Percentiles rank a stretch among this genome's conserved stretches.
Conservation (phyloP, 2,888 invertebrate species). For the Temnothorax rugatulus region DNA sequence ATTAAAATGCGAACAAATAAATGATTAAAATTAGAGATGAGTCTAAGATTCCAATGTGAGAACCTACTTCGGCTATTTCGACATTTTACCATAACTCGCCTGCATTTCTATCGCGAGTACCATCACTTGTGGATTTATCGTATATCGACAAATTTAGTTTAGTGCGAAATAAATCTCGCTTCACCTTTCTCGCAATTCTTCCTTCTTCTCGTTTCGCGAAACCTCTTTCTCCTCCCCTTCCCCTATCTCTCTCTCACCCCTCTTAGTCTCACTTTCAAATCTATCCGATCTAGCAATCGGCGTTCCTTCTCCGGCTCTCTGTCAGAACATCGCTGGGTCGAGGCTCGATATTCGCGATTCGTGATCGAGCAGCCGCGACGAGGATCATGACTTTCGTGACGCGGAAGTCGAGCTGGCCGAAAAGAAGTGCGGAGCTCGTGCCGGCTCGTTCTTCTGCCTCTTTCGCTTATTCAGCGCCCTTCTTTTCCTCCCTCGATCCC, state of each 20-base stretch:
- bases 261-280: background rate
- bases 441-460: conserved; percentile 49
- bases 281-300: conserved; percentile 37
- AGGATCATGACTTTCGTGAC: conserved; percentile 76
- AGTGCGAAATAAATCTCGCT: conserved; percentile 38
- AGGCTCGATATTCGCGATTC: conserved; percentile 64
- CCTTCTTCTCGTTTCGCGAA: background rate
- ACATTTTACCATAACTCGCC: background rate
- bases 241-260: background rate
- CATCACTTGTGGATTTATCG: conserved; percentile 2
- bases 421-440: conserved; percentile 42
- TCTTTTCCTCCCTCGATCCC: background rate
- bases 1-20: background rate
- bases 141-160: conserved; percentile 32
- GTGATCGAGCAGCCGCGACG: conserved; percentile 71
- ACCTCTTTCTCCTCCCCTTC: background rate
- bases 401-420: conserved; percentile 70
- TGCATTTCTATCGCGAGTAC: background rate
- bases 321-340: conserved; percentile 23
- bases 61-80: background rate
- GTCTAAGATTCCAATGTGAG: background rate
- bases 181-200: background rate
- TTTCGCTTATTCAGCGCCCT: conserved; percentile 43
- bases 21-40: background rate
- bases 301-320: conserved; percentile 3